Base-by-base conservation (phyloP, 1,140 invertebrate species). In the Lineus longissimus region DNA sequence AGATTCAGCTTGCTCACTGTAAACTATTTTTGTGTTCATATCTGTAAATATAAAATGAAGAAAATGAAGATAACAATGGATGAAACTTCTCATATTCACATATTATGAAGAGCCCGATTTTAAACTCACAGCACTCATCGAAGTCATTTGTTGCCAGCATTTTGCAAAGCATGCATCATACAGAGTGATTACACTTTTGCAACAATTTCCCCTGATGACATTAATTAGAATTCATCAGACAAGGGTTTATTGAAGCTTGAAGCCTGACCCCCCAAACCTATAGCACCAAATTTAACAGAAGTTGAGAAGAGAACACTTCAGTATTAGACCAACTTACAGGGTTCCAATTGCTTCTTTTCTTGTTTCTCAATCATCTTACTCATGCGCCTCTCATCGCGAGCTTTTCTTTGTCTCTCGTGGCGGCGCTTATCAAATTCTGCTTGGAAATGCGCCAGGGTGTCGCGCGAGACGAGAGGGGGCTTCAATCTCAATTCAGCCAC, bases 401-500 rank as follows among this genome's bases (percentile, higher is more conserved):
- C 86, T 33, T 86, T 83, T 22, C 85, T 86, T 64, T 86, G 84
- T 27, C 91, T 84, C 29, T 85, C 76, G 69, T 83, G 85, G 59
- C 85, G 84, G 27, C 90, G 82, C n/a, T 81, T 80, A 33, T 86
- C 82, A 33, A 93, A 72, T 81, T 91, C 88, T 69, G 85, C 89
- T 77, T 59, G 19, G 68, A 80, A 82, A 29, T 61, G 55, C 30
- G 70, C 67, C 2, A 82, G 63, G n/a, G 79, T 79, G 0, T 77
- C 86, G 51, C 85, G 71, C 11, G 87, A 88, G 0, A 97, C 84
- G 27, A 88, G 74, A 2, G 91, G 90, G 51, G 87, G 85, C 70
- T 86, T 83, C 11, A 97, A 81, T 63, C 91, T 86, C 40, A 97
- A 86, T 82, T 98, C 95, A 22, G 91, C 91, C 27, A 96, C 86